These are phyloP conservation scores for Zoanthus solanderi DNA, from an alignment of 92 coral and sea anemone species.

Conservation along the genomic window DNA sequence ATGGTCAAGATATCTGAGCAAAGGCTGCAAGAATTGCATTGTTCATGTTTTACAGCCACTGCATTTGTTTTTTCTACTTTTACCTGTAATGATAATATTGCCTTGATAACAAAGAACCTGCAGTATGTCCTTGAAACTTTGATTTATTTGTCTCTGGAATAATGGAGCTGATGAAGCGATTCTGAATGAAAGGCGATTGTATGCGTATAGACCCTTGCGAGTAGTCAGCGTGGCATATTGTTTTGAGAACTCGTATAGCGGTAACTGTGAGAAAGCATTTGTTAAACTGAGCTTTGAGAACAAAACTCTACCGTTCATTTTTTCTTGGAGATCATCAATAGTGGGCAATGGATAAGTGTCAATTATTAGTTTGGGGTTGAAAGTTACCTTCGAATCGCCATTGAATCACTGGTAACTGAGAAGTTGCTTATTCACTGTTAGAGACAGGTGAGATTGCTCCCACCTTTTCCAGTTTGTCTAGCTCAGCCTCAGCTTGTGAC, in stretches of 20 bases:
- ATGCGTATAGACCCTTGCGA: no score
- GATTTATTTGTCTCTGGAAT: no score
- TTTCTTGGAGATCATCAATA: background rate
- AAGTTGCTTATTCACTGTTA: background rate
- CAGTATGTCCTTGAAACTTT: no score
- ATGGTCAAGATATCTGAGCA: no score
- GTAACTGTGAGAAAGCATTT: no score
- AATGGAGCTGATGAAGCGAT: background rate
- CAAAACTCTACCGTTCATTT: background rate
- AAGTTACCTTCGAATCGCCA: background rate
- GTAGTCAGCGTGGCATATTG: no score
- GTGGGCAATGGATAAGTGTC: slow-evolving; percentile 20
- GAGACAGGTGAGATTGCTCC: background rate
- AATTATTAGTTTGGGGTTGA: background rate
- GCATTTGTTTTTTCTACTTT: background rate
- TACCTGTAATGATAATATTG: background rate
- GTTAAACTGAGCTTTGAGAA: no score
- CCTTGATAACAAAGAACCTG: background rate
- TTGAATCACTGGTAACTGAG: background rate
- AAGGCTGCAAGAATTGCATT: background rate
- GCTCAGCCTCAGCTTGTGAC: background rate
- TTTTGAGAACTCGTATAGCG: no score
- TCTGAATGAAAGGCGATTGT: no score
- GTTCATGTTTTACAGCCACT: background rate
- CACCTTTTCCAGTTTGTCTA: background rate